These are phyloP conservation scores for Branchellion lobata DNA, from an alignment of 2,888 invertebrate genomes.

Conservation along the genomic window DNA sequence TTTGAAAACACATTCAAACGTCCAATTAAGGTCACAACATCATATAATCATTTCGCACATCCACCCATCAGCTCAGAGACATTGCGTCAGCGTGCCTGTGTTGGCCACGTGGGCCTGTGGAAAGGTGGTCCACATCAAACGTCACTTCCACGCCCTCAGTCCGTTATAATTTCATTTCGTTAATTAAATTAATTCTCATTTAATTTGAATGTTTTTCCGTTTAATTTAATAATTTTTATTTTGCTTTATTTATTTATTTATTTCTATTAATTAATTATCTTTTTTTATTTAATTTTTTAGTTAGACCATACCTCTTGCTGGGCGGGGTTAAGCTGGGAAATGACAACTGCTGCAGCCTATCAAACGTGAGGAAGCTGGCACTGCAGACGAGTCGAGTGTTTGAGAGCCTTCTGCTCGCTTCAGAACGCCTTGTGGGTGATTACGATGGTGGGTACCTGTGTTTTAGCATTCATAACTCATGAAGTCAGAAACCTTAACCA, in stretches of 20 bases:
- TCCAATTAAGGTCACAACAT: too few species aligned
- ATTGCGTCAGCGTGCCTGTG: neutral
- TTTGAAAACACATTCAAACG: too few species aligned
- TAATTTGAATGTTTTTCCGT: neutral
- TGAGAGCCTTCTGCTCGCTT: neutral
- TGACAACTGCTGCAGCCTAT: constrained; percentile 5
- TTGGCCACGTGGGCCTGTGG: neutral
- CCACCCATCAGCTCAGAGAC: neutral
- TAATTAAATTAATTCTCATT: neutral
- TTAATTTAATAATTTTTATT: neutral
- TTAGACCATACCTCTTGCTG: constrained; percentile 5
- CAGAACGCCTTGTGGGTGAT: neutral
- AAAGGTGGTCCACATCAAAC: neutral
- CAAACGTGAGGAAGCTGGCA: neutral
- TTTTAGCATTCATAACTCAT: neutral
- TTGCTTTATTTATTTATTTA: neutral
- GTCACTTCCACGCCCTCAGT: neutral
- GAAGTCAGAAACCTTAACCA: too few species aligned
- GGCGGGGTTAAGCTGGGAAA: constrained; percentile 12
- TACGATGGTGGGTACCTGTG: neutral
- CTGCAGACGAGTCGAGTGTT: neutral
- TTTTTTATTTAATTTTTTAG: neutral
- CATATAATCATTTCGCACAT: neutral
- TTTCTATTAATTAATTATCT: neutral
- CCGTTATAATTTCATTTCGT: neutral